A percentile compares a stretch with the other conserved stretches of the same genome.
Evolutionary conservation across 2,888 invertebrate genomes (phyloP).

Genomic region (Exephanes ischioxanthus): DNA sequence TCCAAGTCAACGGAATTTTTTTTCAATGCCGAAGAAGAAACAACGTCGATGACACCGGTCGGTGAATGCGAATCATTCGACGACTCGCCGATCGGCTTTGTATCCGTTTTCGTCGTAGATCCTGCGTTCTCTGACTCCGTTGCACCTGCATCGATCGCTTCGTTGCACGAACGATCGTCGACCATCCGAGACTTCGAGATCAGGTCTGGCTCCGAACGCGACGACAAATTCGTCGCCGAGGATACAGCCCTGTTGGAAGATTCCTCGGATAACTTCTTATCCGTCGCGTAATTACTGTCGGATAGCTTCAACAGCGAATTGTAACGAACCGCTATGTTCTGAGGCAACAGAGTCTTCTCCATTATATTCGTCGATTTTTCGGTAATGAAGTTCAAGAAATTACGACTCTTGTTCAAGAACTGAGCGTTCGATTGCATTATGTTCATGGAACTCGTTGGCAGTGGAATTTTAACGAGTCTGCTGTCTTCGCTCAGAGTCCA

Average conservation of each 20-base stretch:
- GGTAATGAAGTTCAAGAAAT: conserved; percentile 81
- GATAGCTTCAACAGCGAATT: conserved; percentile 65
- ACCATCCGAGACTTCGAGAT: background rate
- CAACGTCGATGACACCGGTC: background rate
- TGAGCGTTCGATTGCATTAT: conserved; percentile 81
- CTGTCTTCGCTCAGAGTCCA: conserved; percentile 74
- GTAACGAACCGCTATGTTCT: conserved; percentile 77
- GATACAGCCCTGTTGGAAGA: conserved; percentile 35
- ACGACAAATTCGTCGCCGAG: background rate
- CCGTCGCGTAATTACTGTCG: conserved; percentile 29
- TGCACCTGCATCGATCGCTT: background rate
- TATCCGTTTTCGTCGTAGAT: background rate
- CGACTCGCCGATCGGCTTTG: background rate
- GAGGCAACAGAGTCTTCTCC: conserved; percentile 81
- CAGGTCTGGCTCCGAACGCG: conserved; percentile 22
- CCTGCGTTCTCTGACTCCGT: background rate
- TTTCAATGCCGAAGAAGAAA: background rate
- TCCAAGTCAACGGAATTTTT: background rate
- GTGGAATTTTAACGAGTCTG: conserved; percentile 80
- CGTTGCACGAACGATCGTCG: conserved; percentile 16
- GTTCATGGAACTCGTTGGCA: conserved; percentile 79
- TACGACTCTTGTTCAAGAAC: conserved; percentile 81
- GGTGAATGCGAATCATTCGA: conserved; percentile 7
- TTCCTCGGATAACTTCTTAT: conserved; percentile 62
- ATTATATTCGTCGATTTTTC: conserved; percentile 83